Evolutionary conservation across 1,140 invertebrate genomes (phyloP), one percentile per base, ranked within the genome.

Genomic region (Sesamia nonagrioides): DNA sequence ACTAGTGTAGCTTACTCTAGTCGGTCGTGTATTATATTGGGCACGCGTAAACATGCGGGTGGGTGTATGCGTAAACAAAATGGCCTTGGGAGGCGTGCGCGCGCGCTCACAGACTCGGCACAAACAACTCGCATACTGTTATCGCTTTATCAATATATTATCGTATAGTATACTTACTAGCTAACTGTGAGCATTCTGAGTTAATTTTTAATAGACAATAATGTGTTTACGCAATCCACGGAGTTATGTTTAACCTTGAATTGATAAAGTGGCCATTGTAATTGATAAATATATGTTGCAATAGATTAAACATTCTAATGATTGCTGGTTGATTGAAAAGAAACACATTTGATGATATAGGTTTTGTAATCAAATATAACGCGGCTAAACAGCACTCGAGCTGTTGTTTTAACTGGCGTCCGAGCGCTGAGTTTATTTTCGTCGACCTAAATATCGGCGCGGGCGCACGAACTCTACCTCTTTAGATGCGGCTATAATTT

Each of bases 361-460:
- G 35, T 42, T 63, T 35, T 50, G 33, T 61, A 21, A 40, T 35
- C 21, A 37, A 61, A 27, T 60, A 58, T 21, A 48, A 6, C 58
- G 6, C 9, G 27, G 60, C 21, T 35, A 48, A n/a, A 35, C 17
- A 18, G 40, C 18, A 2, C 33, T 69, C 27, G 71, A 86, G 84
- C 68, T 83, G 82, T 69, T 78, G 72, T 84, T 84, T 56, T 81
- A 88, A 86, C 85, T 80, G 80, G 83, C 82, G 78, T 78, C 79
- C 83, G 83, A 86, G 84, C 81, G 85, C 77, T 83, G 80, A 61
- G 86, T 90, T 85, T 93, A 93, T 94, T 94, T 94, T 78, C 73
- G 87, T 86, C 92, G 93, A 93, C 93, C 93, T 93, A 93, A 94
- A 94, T 94, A 92, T 93, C 87, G 88, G 84, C 84, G 84, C 86